Base-by-base conservation (phyloP, 1,140 invertebrate genomes). In the Lucilia sericata region DNA sequence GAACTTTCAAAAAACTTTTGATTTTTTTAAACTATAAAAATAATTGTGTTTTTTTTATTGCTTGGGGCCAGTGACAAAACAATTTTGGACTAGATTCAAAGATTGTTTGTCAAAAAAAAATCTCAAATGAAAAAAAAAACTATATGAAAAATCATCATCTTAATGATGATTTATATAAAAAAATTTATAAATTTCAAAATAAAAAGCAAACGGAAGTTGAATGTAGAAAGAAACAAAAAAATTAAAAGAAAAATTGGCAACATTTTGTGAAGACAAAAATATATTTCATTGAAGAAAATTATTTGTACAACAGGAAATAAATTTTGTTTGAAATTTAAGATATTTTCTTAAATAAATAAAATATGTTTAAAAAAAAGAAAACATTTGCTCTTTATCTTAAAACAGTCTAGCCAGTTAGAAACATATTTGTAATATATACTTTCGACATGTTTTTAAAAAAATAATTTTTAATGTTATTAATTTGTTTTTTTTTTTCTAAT, bases 381-480 rank as follows among this genome's bases (percentile, higher is more conserved):
- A n/a, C 51, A 55, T 55, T 55, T 55, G 51, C 51, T 12, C 1
- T 55, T 55, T 55, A 55, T 55, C 51, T 55, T 55, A 1, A 55
- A 55, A 55, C 17, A 14, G 5, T 14, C 5, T 12, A 55, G 17
- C 14, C 12, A 55, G 13, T 55, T 17, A 55, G 51, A 51, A 5
- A 51, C 2, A 51, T 51, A 2, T 13, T 36, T 36, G 60, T 10
- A 70, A 70, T 70, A 3, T 70, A 70, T 70, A 21, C 19, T 25
- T 70, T 21, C 1, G 65, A 70, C 65, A 70, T 19, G 55, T n/a
- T n/a, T 14, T 2, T 42, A 42, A 10, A 0, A 8, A 55, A 55
- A 78, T 81, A 17, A 30, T 2, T 80, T 51, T 83, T 55, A 25
- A 13, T 42, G 30, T 21, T 36, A 82, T 84, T 82, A 19, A 82